Conservation (phyloP, 2,888 invertebrate genomes). For the Metalampra italica region DNA sequence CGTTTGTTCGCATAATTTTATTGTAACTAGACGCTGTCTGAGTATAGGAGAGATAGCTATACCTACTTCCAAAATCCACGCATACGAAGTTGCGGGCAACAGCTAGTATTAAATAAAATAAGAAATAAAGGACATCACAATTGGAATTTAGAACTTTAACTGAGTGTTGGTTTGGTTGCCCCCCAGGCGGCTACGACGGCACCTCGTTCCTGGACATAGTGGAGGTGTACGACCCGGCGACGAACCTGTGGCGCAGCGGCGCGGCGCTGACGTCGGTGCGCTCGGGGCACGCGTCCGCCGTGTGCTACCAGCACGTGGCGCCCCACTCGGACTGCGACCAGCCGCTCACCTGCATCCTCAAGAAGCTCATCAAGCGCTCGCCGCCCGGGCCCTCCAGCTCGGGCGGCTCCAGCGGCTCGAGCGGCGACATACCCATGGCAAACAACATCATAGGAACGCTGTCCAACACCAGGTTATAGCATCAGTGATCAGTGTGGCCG, state of each 20-base stretch:
- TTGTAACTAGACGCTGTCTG: no score
- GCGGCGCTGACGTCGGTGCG: constrained; percentile 89
- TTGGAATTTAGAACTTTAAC: no score
- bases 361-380: constrained; percentile 30
- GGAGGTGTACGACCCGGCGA: constrained; percentile 91
- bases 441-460: constrained; percentile 62
- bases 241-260: constrained; percentile 87
- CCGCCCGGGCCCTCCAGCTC: constrained; percentile 20
- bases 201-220: constrained; percentile 89
- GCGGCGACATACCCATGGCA: constrained; percentile 49
- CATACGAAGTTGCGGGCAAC: no score
- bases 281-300: constrained; percentile 95
- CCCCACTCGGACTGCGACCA: constrained; percentile 34
- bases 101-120: no score
- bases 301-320: constrained; percentile 88
- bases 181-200: constrained; percentile 92
- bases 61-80: no score
- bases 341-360: constrained; percentile 29
- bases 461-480: constrained; percentile 39
- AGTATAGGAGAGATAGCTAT: no score
- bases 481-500: constrained; percentile 10
- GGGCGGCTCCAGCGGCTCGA: constrained; percentile 10
- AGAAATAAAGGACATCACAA: no score
- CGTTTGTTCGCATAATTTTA: no score
- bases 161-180: no score